phyloP scores from a whole-genome alignment of 2,113 vertebrate genomes.

The Heterochromis multidens region DNA sequence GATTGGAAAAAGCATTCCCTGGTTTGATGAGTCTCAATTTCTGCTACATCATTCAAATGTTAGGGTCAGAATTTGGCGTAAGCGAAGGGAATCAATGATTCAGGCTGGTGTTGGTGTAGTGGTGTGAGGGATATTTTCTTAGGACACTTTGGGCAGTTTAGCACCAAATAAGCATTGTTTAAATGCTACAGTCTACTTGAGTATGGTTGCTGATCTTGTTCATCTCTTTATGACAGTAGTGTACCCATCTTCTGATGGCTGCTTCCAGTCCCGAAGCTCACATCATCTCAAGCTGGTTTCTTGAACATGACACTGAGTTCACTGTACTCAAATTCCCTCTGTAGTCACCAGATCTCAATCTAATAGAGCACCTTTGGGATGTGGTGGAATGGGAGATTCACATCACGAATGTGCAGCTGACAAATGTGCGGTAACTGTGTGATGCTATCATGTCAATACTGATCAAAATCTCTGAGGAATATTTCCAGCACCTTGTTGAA shows the following conservation, averaged over 20 bases:
- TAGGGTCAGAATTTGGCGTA: too few species aligned
- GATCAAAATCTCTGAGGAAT: not conserved
- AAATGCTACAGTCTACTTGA: not conserved
- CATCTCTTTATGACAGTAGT: not conserved
- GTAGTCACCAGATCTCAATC: not conserved
- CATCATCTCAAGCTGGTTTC: not conserved
- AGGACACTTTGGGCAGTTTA: accelerated
- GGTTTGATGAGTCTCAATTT: not conserved
- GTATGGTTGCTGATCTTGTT: not conserved
- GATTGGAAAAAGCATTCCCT: not conserved
- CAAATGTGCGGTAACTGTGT: not conserved
- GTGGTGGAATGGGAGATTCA: not conserved
- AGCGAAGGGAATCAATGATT: not conserved
- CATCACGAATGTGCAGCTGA: not conserved
- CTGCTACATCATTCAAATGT: too few species aligned
- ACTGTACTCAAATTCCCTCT: not conserved
- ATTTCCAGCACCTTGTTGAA: not conserved
- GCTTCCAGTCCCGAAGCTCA: not conserved
- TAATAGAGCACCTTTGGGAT: not conserved
- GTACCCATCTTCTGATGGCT: not conserved
- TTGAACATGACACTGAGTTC: accelerated
- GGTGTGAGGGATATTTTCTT: not conserved
- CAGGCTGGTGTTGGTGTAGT: not conserved
- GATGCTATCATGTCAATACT: not conserved
- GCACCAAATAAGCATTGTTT: not conserved